A percentile compares a stretch with the other conserved stretches of the same genome.
Conservation (phyloP, 1,140 invertebrate genomes). For the Aphaenogaster ashmeadi region DNA sequence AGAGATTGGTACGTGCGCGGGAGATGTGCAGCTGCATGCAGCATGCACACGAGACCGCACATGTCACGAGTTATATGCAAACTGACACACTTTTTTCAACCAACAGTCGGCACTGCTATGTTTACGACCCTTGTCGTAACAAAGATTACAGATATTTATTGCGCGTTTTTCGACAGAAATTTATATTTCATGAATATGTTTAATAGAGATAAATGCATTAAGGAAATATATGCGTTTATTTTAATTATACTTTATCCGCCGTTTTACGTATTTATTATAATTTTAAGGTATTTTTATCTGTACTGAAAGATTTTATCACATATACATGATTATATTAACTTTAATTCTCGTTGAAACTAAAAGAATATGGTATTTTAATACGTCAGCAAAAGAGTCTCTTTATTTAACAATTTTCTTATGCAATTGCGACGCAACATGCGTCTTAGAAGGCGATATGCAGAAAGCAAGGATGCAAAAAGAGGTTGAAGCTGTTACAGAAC, state of each 20-base stretch:
- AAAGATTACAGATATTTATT: slow-evolving; percentile 2
- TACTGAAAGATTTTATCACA: not conserved
- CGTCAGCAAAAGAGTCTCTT: not conserved
- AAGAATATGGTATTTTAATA: not conserved
- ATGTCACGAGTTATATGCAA: slow-evolving; percentile 30
- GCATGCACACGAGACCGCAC: not conserved
- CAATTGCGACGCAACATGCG: slow-evolving; percentile 1
- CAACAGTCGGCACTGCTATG: not conserved
- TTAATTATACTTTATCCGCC: not conserved
- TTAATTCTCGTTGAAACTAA: not conserved
- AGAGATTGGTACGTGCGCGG: slow-evolving; percentile 27
- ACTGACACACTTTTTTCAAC: slow-evolving; percentile 52
- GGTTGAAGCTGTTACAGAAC: slow-evolving; percentile 70
- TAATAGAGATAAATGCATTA: not conserved
- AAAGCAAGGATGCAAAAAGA: slow-evolving; percentile 68
- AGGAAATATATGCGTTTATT: not conserved
- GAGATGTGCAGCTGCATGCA: slow-evolving; percentile 29
- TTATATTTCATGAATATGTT: not conserved
- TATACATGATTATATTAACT: not conserved
- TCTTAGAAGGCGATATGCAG: slow-evolving; percentile 44
- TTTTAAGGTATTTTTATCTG: not conserved
- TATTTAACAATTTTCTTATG: not conserved
- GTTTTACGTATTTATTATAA: not conserved
- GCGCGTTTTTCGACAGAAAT: not conserved
- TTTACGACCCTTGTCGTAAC: not conserved